Conservation (phyloP, 2,113 vertebrate genomes). For the Antigone vipio region DNA sequence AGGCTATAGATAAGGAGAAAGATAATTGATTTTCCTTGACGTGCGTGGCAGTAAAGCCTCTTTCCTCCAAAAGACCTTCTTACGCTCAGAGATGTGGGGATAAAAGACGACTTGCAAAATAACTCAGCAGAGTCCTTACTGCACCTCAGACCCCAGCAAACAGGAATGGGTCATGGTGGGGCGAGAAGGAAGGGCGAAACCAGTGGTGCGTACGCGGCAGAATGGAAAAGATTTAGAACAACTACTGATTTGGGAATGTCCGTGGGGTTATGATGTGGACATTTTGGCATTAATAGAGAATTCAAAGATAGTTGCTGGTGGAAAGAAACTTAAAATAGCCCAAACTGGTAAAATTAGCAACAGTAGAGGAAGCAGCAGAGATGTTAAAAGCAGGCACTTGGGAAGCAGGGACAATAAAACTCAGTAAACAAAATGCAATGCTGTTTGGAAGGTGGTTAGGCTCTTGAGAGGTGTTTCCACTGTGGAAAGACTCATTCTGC, state of each 20-base stretch:
- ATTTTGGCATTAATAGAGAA: not conserved
- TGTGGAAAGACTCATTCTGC: not conserved
- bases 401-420: slow-evolving; percentile 20
- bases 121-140: not conserved
- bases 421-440: slow-evolving; percentile 32
- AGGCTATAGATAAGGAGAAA: not conserved
- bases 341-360: slow-evolving; percentile 36
- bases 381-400: not conserved
- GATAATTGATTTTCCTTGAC: not conserved
- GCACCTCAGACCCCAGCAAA: not conserved
- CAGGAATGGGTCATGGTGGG: not conserved
- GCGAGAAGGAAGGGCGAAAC: not conserved
- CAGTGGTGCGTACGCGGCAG: accelerated
- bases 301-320: not conserved
- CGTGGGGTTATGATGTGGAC: not conserved
- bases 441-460: not conserved
- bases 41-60: not conserved
- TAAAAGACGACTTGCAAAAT: not conserved
- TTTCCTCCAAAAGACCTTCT: not conserved
- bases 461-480: slow-evolving; percentile 33
- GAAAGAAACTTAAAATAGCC: slow-evolving; percentile 20
- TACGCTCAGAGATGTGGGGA: not conserved
- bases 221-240: not conserved
- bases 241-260: not conserved
- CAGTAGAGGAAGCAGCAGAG: slow-evolving; percentile 21